Base-by-base conservation (phyloP, 92 coral and sea anemone genomes). In the Actinernus sp. region DNA sequence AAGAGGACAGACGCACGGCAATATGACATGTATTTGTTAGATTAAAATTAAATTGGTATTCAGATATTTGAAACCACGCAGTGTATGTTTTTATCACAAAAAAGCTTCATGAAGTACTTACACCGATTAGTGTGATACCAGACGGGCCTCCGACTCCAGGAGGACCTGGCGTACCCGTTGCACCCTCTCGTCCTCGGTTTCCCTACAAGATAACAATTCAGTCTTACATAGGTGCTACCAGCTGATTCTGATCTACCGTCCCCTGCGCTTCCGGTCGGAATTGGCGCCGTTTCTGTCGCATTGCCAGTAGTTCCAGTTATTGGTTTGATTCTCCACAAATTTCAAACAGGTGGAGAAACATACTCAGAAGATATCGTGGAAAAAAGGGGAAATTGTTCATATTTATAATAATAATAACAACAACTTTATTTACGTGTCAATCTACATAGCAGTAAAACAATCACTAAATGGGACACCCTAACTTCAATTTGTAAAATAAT, bases 61-160 rank as follows among this genome's bases (percentile, higher is more conserved):
- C 46, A 4, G 23, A 16, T 18, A 20, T 21, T 36, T 22, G 14
- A n/a, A 6, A 38, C 17, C 16, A 36, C 8, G 41, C 14, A 7
- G 8, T 36, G 14, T 7, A 36, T 27, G 37, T 52, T 19, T 36
- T 7, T 36, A 7, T 14, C 14, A 7, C 7, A 14, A 36, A 26
- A 26, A 26, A 3, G 25, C 3, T 26, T 19, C 4, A 4, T 26
- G 3, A n/a, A 16, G 20, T 23, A 76, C 84, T 76, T 46, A 76
- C 84, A 3, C 76, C 76, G 47, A 76, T 47, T 27, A 76, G 76
- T 6, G 76, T 66, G 18, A 76, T 65, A 2, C 84, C 84, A 65
- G 44, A 55, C 4, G 60, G 52, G 7, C 84, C 84, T 0, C 22
- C 23, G 10, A 32, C 31, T n/a, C 84, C 84, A n/a, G 84, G 76